A percentile compares a stretch with the other conserved stretches of the same genome.
Conservation (phyloP, 2,797 vertebrate genomes). For the Myiotriccus ornatus region DNA sequence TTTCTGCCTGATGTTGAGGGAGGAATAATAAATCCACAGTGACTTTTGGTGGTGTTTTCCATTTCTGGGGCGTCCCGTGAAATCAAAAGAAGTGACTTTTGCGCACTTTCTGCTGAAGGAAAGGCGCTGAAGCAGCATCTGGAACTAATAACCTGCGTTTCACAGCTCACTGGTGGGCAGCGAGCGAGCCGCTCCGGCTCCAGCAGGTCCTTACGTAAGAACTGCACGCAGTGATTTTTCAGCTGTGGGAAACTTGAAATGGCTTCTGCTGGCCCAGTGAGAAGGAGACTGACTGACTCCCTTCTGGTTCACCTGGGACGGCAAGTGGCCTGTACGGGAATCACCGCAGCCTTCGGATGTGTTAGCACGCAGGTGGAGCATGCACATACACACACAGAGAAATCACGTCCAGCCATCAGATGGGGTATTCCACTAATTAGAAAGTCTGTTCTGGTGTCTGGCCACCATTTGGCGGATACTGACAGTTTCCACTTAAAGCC, state of each 20-base stretch:
- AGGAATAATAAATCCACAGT: neutral
- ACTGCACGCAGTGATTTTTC: neutral
- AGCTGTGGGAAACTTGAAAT: neutral
- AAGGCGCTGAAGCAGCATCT: slow-evolving; percentile 19
- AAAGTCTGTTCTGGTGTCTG: slow-evolving; percentile 69
- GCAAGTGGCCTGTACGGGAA: neutral
- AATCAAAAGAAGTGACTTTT: slow-evolving; percentile 15
- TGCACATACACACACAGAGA: neutral
- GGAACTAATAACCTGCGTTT: slow-evolving; percentile 52
- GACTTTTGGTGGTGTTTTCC: slow-evolving; percentile 12
- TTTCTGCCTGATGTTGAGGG: neutral
- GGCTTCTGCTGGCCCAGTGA: neutral
- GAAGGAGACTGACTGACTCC: neutral
- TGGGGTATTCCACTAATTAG: slow-evolving; percentile 66
- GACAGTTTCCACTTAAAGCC: slow-evolving; percentile 26
- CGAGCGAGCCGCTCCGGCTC: neutral
- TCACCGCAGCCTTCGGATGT: neutral
- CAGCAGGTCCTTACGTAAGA: neutral
- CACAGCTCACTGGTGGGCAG: slow-evolving; percentile 45
- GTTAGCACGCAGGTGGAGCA: neutral
- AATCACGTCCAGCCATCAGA: slow-evolving; percentile 21
- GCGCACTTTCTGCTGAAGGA: neutral
- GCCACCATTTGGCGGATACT: slow-evolving; percentile 68
- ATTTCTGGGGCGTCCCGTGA: neutral
- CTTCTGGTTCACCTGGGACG: neutral